Base-by-base conservation (phyloP, 2,113 vertebrate genomes). In the Leucopsar rothschildi region DNA sequence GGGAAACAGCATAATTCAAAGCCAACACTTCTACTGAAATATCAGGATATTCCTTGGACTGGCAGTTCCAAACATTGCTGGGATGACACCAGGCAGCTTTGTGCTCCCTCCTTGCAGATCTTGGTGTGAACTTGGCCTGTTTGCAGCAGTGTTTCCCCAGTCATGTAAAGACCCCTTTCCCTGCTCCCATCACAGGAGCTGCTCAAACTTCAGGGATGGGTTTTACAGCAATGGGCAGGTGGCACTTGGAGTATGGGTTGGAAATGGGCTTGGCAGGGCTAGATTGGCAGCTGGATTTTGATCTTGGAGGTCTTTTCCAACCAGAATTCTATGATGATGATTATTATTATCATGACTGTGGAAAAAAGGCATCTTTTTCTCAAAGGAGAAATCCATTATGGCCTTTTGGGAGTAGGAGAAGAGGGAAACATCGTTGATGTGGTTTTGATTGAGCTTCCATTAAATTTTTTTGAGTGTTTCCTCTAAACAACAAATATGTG, bases 61-160 rank as follows among this genome's bases (percentile, higher is more conserved):
- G 24, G 56, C 39, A 50, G 42, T 56, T 66, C 68, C 23, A 22
- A 3, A 13, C 11, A 1, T 20, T 73, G 13, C 31, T 77, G 55
- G 39, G 16, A 17, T 17, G 55, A 2, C 40, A 23, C 14, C 0
- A 1, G 47, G 42, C n/a, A 81, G 31, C 21, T 12, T 10, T 39
- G 14, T 39, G 15, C 22, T 52, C 47, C 60, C 27, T 66, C 33
- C 37, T 65, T 22, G 27, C 40, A 31, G 37, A 4, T 12, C 6
- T 21, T 5, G 1, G 3, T 3, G 11, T n/a, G 35, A 14, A 2
- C 28, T 18, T 25, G n/a, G 22, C 17, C 21, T 23, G 16, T 61
- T 52, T 53, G 7, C 45, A 52, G n/a, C 19, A 21, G 4, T 52
- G 9, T 56, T 69, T 64, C 16, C 53, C 8, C 4, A 21, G 27